Percentiles rank a stretch among this genome's conserved stretches.
Evolutionary conservation across 2,113 vertebrate species (phyloP).

Genomic region (Amblyornis subalaris): DNA sequence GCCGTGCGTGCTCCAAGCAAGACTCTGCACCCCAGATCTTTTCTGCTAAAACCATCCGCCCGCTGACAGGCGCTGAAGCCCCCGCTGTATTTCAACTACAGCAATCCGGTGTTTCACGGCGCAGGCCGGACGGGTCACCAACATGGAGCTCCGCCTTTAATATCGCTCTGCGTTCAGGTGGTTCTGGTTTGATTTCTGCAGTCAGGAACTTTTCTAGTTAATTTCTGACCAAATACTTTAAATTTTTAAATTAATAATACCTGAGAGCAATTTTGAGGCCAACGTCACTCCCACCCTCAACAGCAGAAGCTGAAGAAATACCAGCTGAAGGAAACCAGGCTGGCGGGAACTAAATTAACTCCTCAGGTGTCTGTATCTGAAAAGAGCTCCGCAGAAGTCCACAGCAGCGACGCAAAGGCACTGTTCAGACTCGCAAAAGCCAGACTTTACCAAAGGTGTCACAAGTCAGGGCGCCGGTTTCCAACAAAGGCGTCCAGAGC

Average conservation of each 20-base stretch:
- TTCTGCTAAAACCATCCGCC: background rate
- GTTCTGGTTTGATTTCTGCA: accelerated
- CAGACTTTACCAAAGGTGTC: background rate
- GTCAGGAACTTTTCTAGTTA: accelerated
- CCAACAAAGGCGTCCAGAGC: background rate
- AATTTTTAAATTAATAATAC: background rate
- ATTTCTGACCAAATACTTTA: background rate
- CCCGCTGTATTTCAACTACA: accelerated
- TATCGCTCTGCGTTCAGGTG: accelerated
- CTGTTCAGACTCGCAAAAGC: background rate
- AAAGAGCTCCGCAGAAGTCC: background rate
- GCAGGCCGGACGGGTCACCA: accelerated
- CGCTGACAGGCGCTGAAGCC: background rate
- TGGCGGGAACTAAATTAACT: background rate
- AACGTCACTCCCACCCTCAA: background rate
- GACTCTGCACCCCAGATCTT: background rate
- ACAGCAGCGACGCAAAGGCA: background rate
- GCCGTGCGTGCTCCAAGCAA: background rate
- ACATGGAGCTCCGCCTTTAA: accelerated
- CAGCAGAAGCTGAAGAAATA: background rate
- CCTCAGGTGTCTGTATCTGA: background rate
- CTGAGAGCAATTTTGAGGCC: background rate
- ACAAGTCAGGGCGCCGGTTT: background rate
- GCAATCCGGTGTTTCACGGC: background rate
- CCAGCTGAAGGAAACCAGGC: too few species aligned